Evolutionary conservation across 2,113 vertebrate species (phyloP).

Genomic region (Numida meleagris): DNA sequence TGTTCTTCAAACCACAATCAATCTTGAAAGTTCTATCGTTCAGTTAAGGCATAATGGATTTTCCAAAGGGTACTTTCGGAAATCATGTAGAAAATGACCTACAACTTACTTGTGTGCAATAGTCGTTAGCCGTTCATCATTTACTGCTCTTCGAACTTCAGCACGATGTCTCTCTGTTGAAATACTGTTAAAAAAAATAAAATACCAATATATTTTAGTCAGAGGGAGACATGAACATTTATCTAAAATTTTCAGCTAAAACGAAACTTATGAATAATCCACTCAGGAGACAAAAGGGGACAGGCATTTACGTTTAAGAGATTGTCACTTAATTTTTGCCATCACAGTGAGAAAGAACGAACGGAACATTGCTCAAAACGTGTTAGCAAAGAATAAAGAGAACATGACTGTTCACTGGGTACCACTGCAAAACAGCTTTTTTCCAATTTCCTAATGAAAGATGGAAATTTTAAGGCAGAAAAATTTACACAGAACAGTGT

Average conservation of each 20-base stretch:
- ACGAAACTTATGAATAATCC: slow-evolving; percentile 8
- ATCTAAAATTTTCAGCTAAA: background rate
- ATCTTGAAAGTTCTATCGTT: background rate
- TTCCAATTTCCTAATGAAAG: background rate
- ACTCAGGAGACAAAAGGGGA: background rate
- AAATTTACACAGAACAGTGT: background rate
- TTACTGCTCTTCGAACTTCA: slow-evolving; percentile 96
- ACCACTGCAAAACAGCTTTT: background rate
- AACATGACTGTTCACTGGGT: background rate
- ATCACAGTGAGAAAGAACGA: background rate
- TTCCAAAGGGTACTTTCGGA: slow-evolving; percentile 18
- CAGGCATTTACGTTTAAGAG: background rate
- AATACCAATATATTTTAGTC: slow-evolving; percentile 3
- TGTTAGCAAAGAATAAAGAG: background rate
- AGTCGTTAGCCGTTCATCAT: slow-evolving; percentile 96
- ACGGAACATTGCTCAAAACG: background rate
- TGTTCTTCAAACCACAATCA: background rate
- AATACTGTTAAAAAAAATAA: slow-evolving; percentile 82
- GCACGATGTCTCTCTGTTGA: slow-evolving; percentile 97
- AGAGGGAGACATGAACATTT: background rate
- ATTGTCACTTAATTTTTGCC: background rate
- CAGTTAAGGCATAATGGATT: background rate
- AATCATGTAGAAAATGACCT: slow-evolving; percentile 39
- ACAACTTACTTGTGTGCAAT: slow-evolving; percentile 96
- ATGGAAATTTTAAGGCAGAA: background rate